These are phyloP conservation scores for Drosophila pseudoananassae DNA, from an alignment of 1,140 invertebrate genomes.

Conservation along the genomic window DNA sequence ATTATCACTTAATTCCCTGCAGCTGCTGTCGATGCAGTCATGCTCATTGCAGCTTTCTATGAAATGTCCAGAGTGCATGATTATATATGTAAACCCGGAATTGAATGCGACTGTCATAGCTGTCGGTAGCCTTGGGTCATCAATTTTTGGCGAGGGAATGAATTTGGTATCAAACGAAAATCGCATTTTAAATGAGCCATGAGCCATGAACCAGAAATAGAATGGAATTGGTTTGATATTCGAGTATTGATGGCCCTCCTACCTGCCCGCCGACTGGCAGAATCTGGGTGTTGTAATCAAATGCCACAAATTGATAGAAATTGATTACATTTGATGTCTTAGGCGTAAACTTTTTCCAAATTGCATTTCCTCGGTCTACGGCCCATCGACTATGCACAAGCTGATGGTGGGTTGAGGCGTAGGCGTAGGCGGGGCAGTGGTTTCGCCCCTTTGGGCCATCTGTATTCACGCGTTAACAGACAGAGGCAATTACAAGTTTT, in stretches of 20 bases:
- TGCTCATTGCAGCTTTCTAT: constrained; percentile 18
- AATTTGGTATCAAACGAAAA: constrained; percentile 23
- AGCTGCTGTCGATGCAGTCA: constrained; percentile 43
- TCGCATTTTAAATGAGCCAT: constrained; percentile 60
- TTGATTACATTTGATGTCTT: constrained; percentile 21
- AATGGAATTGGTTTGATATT: constrained; percentile 34
- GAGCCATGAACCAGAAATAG: constrained; percentile 37
- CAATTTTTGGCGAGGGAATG: constrained; percentile 15
- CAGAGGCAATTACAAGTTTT: constrained; percentile 42
- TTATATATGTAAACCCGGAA: constrained; percentile 13
- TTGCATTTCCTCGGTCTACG: constrained; percentile 32
- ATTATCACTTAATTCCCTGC: constrained; percentile 57
- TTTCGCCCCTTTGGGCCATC: constrained; percentile 35
- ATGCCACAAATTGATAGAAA: constrained; percentile 22
- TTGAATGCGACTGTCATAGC: constrained; percentile 30
- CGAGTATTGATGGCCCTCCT: constrained; percentile 2
- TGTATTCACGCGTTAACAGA: constrained; percentile 40
- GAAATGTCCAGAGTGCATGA: constrained; percentile 18
- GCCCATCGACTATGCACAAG: constrained; percentile 66
- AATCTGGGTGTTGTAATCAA: background rate
- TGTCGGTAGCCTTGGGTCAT: constrained; percentile 19
- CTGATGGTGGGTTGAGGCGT: constrained; percentile 19
- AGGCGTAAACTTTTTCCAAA: constrained; percentile 26
- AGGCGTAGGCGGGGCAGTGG: constrained; percentile 26
- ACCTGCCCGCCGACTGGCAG: no score